Base-by-base conservation (phyloP, 2,797 vertebrate genomes). In the Holocentrus rufus region DNA sequence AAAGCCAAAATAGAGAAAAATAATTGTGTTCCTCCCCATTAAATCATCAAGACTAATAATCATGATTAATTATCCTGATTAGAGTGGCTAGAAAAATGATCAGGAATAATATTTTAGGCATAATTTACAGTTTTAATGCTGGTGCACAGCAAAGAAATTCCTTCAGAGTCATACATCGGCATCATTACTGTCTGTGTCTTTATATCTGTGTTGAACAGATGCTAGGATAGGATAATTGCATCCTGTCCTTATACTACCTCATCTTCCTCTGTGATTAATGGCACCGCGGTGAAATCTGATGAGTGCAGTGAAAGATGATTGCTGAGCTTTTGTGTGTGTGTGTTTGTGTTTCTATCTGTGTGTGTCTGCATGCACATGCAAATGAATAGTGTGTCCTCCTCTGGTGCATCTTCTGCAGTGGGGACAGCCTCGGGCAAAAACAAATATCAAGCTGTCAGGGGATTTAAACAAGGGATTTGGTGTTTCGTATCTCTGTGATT, bases 241-340 rank as follows among this genome's bases (percentile, higher is more conserved):
- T 73, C 63, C 50, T 81, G 76, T 82, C 70, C 73, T 80, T 44
- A 72, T 47, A 62, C 68, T 65, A 80, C 80, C 84, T 80, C 84
- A 68, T 89, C 82, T 76, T 80, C 82, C 83, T 71, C 77, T 74
- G 65, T 91, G 90, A 91, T 89, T 89, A 91, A 92, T 89, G 76
- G 84, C 31, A 14, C 85, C 83, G 76, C 74, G 60, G 82, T 69
- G 34, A 85, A 84, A 85, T 88, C 79, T 89, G 83, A 90, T 90
- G 89, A 89, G 82, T 86, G 76, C 72, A 76, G 83, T 89, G 76
- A 89, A 91, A 91, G 88, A 89, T 88, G 77, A 90, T 87, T 86
- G 85, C 84, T 74, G 87, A 87, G 71, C 46, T 52, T 72, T 85
- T 83, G 64, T 81, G 76, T 42, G 8, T 83, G 63, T 80, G 79